phyloP scores from a whole-genome alignment of 2,888 invertebrate species.

The Laothoe populi region DNA sequence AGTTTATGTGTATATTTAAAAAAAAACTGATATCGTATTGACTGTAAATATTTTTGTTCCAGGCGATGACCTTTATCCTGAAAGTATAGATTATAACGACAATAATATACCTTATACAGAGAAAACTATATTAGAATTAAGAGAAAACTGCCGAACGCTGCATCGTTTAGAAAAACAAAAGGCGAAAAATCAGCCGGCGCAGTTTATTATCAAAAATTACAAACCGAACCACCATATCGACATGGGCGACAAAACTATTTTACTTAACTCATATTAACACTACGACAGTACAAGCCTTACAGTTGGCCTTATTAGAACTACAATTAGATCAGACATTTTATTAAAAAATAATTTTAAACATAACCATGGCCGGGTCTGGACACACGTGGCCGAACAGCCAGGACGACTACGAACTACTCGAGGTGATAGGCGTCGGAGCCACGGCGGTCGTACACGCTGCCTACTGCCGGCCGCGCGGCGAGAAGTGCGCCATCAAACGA shows the following conservation, averaged over 20 bases:
- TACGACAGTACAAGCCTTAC: constrained; percentile 57
- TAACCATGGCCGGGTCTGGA: constrained; percentile 64
- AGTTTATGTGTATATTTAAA: constrained; percentile 2
- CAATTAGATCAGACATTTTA: constrained; percentile 32
- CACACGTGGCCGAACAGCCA: constrained; percentile 95
- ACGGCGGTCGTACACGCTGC: constrained; percentile 99
- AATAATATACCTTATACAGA: constrained; percentile 49
- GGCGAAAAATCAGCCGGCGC: constrained; percentile 33
- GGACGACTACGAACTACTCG: constrained; percentile 96
- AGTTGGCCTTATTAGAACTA: constrained; percentile 66
- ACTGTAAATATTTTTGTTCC: constrained; percentile 45
- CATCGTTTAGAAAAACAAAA: constrained; percentile 61
- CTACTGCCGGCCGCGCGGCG: constrained; percentile 95
- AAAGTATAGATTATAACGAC: constrained; percentile 65
- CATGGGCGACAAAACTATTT: constrained; percentile 63
- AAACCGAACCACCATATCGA: constrained; percentile 66
- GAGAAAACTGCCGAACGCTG: constrained; percentile 52
- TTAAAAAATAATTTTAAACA: constrained; percentile 70
- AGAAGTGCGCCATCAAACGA: constrained; percentile 99
- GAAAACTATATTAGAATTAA: constrained; percentile 66
- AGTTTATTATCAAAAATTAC: constrained; percentile 61
- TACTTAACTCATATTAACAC: constrained; percentile 46
- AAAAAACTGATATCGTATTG: not conserved
- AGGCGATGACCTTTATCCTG: constrained; percentile 83
- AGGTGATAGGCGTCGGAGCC: constrained; percentile 98